Evolutionary conservation across 37 sponge, comb jelly and placozoan species (phyloP).

Genomic region (Mnemiopsis leidyi): DNA sequence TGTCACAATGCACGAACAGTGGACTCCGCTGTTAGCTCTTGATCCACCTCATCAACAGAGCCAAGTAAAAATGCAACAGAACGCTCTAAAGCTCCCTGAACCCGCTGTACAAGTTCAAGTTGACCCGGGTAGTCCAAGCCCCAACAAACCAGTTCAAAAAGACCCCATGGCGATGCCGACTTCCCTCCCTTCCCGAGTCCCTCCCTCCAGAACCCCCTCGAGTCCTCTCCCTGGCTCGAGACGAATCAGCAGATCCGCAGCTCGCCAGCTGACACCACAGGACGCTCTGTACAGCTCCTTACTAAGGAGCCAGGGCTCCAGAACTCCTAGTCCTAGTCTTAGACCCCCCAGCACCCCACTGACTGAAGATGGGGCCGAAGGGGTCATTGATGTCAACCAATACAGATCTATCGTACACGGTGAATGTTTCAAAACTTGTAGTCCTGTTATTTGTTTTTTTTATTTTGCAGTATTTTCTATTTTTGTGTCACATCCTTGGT

Average conservation of each 20-base stretch:
- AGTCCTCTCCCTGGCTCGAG: not conserved
- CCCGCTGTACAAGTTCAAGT: not conserved
- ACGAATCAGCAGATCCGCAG: not conserved
- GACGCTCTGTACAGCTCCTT: not conserved
- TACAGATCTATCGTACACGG: slow-evolving; percentile 18
- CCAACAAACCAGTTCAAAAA: not conserved
- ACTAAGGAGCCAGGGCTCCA: not conserved
- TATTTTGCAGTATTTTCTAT: too few relatives aligned
- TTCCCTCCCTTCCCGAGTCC: not conserved
- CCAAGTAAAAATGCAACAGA: not conserved
- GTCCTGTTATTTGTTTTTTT: too few relatives aligned
- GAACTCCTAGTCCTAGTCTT: not conserved
- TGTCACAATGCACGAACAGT: too few relatives aligned
- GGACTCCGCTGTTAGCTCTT: too few relatives aligned
- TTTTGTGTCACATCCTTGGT: too few relatives aligned
- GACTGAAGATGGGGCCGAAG: not conserved
- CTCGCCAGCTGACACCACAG: not conserved
- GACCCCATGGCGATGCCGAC: not conserved
- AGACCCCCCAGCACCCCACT: not conserved
- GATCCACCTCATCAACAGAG: too few relatives aligned
- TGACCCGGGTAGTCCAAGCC: not conserved
- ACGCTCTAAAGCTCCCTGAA: not conserved
- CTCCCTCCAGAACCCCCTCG: not conserved
- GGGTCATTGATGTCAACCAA: not conserved
- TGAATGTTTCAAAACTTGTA: not conserved